Conservation (phyloP, 2,113 vertebrate species). For the Microcebus griseorufus region DNA sequence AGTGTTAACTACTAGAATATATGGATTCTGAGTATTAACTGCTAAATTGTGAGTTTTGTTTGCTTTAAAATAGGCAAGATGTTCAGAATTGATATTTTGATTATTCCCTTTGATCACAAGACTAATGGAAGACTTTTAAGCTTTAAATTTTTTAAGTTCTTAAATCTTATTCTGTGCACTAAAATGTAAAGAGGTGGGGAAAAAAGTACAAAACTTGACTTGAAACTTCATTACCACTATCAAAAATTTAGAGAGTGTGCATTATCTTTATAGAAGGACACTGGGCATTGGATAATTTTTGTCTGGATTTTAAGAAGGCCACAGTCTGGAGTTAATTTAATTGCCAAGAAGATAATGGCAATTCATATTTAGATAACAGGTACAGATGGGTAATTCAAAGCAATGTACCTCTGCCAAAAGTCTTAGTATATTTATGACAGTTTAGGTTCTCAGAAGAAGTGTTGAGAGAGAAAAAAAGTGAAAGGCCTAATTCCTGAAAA, state of each 20-base stretch:
- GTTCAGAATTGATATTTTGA: not conserved
- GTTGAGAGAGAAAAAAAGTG: slow-evolving; percentile 67
- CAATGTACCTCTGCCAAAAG: slow-evolving; percentile 72
- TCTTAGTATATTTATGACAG: slow-evolving; percentile 78
- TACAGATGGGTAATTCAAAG: slow-evolving; percentile 78
- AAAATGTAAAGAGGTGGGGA: not conserved
- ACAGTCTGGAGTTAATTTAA: not conserved
- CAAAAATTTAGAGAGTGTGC: not conserved
- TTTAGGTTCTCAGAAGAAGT: slow-evolving; percentile 75
- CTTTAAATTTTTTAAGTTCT: not conserved
- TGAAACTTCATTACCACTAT: not conserved
- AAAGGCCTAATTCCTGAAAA: slow-evolving; percentile 74
- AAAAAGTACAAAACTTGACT: not conserved
- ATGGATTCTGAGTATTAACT: not conserved
- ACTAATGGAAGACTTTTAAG: not conserved
- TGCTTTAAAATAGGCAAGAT: not conserved
- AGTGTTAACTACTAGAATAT: not conserved
- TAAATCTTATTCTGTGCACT: not conserved
- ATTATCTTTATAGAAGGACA: not conserved
- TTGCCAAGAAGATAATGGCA: not conserved
- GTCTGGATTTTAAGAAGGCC: slow-evolving; percentile 31
- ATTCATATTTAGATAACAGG: slow-evolving; percentile 24
- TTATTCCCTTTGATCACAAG: not conserved
- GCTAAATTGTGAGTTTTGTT: not conserved
- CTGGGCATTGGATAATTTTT: not conserved